phyloP scores from a whole-genome alignment of 2,113 vertebrate genomes.

The Nestor notabilis region DNA sequence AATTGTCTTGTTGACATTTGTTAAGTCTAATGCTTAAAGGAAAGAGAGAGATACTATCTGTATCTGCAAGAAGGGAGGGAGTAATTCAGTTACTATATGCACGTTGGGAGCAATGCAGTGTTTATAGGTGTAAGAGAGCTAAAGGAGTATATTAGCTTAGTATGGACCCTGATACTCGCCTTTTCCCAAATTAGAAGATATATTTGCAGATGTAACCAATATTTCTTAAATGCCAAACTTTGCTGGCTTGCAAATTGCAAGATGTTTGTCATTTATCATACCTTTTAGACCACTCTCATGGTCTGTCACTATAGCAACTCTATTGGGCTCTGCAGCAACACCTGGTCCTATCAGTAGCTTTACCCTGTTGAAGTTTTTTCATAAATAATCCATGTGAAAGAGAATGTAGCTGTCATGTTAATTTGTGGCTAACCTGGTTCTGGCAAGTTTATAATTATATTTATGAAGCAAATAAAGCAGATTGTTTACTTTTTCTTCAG shows the following conservation, averaged over 20 bases:
- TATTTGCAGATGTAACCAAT: constrained; percentile 22
- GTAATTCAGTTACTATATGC: background rate
- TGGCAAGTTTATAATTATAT: constrained; percentile 63
- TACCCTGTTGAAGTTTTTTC: constrained; percentile 40
- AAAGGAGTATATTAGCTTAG: background rate
- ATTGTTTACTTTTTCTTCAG: constrained; percentile 64
- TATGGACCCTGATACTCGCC: background rate
- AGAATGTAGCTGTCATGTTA: constrained; percentile 66
- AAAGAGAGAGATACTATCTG: background rate
- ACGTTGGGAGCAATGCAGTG: background rate
- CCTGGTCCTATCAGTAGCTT: constrained; percentile 36
- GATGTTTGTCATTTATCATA: constrained; percentile 39
- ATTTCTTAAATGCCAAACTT: constrained; percentile 44
- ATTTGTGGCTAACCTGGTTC: constrained; percentile 66
- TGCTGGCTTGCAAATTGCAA: constrained; percentile 15
- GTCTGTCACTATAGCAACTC: constrained; percentile 65
- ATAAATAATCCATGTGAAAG: constrained; percentile 69
- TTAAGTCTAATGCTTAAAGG: background rate
- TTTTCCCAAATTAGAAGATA: background rate
- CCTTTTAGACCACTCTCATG: constrained; percentile 43
- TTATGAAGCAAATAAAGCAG: constrained; percentile 70
- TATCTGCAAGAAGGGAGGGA: background rate
- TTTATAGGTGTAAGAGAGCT: background rate
- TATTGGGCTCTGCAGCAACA: constrained; percentile 27
- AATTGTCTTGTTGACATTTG: background rate